These are phyloP conservation scores for Halocynthia aurantium DNA, from an alignment of 23 tunicate species.

Conservation along the genomic window DNA sequence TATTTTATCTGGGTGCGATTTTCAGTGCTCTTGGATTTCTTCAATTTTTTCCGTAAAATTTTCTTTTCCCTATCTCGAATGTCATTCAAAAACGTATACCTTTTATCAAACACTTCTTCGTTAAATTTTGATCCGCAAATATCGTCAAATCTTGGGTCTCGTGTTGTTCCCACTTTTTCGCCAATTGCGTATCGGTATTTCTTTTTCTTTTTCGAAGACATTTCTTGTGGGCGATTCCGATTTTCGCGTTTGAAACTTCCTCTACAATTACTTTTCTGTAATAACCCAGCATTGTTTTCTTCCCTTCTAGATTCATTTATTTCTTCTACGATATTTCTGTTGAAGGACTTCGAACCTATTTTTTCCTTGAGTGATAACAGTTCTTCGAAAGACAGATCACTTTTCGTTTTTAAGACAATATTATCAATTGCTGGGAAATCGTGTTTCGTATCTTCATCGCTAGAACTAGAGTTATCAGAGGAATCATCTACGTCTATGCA, in stretches of 20 bases:
- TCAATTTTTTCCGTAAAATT: conserved; percentile 25
- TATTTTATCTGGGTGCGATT: conserved; percentile 31
- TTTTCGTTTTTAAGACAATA: neutral
- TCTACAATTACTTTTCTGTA: conserved; percentile 1
- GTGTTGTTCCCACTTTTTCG: conserved; percentile 1
- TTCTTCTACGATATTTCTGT: neutral
- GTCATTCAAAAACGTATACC: conserved; percentile 51
- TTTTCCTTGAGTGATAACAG: conserved; percentile 3
- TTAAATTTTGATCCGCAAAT: conserved; percentile 74
- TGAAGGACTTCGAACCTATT: conserved; percentile 14
- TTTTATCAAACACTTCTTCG: conserved; percentile 57
- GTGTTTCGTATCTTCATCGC: neutral
- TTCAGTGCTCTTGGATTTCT: conserved; percentile 22
- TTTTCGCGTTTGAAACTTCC: conserved; percentile 35
- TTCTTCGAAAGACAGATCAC: conserved; percentile 14
- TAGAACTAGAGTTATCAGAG: neutral
- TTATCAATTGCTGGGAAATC: neutral
- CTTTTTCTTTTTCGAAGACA: conserved; percentile 46
- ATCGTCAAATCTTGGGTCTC: conserved; percentile 91
- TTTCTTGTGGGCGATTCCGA: conserved; percentile 60
- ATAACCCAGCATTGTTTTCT: neutral
- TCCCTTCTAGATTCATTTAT: neutral
- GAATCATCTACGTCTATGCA: too few species aligned
- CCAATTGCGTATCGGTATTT: conserved; percentile 19
- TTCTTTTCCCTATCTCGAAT: conserved; percentile 43